A percentile compares a stretch with the other conserved stretches of the same genome.
phyloP scores from a whole-genome alignment of 2,888 invertebrate species.

The Carpatolechia fugitivella region DNA sequence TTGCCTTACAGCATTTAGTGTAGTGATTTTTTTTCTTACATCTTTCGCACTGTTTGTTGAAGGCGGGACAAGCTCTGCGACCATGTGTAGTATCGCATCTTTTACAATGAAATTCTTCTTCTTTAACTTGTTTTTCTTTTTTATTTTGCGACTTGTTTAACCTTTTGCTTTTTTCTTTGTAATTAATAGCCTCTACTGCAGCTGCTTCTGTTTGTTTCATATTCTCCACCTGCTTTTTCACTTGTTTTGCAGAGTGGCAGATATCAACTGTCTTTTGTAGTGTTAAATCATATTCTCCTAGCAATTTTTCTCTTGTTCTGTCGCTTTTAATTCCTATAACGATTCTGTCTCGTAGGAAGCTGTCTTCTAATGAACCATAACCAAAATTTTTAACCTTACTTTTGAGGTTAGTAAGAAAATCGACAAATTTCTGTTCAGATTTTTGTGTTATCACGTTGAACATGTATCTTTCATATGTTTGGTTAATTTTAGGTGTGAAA shows the following conservation, averaged over 20 bases:
- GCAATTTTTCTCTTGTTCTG: slow-evolving; percentile 1
- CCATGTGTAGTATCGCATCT: slow-evolving; percentile 8
- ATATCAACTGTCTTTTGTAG: slow-evolving; percentile 4
- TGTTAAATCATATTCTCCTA: neutral
- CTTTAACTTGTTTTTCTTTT: neutral
- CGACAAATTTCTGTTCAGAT: neutral
- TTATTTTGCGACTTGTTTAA: neutral
- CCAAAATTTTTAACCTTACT: slow-evolving; percentile 14
- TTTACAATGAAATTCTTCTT: neutral
- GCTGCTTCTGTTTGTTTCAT: neutral
- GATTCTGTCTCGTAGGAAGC: neutral
- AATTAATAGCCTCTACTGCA: too few relatives aligned
- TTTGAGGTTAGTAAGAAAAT: slow-evolving; percentile 7
- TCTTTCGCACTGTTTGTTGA: neutral
- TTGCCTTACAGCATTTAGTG: slow-evolving; percentile 8
- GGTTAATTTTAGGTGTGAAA: slow-evolving; percentile 10
- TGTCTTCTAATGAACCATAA: slow-evolving; percentile 8
- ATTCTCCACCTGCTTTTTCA: neutral
- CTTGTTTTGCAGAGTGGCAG: slow-evolving; percentile 5
- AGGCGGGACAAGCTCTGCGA: neutral
- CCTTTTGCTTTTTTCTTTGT: neutral
- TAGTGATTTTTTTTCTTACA: slow-evolving; percentile 5
- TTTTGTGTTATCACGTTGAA: slow-evolving; percentile 8
- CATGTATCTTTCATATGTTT: slow-evolving; percentile 10
- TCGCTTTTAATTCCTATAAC: neutral